Evolutionary conservation across 2,888 invertebrate species (phyloP), one percentile per base, ranked within the genome.

Genomic region (Lacanobia oleracea): DNA sequence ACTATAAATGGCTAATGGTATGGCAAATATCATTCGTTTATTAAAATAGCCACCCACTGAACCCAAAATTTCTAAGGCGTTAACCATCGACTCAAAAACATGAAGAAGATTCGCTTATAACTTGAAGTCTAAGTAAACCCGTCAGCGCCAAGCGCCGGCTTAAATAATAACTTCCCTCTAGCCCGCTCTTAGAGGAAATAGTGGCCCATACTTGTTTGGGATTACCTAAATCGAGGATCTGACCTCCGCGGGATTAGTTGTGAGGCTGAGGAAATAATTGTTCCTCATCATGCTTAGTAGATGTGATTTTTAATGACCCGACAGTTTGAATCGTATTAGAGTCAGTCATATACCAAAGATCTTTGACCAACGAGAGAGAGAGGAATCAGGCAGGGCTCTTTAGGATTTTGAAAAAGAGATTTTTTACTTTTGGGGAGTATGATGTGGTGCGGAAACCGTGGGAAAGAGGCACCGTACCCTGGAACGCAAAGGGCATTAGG

Each of bases 141-240:
- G 91, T 92, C 92, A 91, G 82, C 83, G 86, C 88, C 93, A 93
- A 93, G 89, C 92, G 90, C 88, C 81, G 89, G 89, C 92, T 92
- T 92, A 92, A 93, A 93, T 92, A 92, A 93, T 93, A 93, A 92
- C 92, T 90, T 87, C 86, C 87, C 88, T 90, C 86, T 86, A 89
- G 90, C 71, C 87, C 75, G 67, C 81, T 84, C 81, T 82, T 71
- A 83, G 74, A 86, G 86, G 85, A 87, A 88, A 89, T 86, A 85
- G 83, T 79, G 70, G 67, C 61, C 72, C 72, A 75, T 75, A 82
- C 79, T 81, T 75, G 82, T 81, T 74, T 63, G 63, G 71, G 77
- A 85, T 86, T 81, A 82, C 68, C 79, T 74, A 76, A 81, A 74
- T 74, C 54, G 73, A 79, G 79, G 72, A 77, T 83, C 75, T 61